Conservation (phyloP, 2,888 invertebrate species). For the Hybos culiciformis region DNA sequence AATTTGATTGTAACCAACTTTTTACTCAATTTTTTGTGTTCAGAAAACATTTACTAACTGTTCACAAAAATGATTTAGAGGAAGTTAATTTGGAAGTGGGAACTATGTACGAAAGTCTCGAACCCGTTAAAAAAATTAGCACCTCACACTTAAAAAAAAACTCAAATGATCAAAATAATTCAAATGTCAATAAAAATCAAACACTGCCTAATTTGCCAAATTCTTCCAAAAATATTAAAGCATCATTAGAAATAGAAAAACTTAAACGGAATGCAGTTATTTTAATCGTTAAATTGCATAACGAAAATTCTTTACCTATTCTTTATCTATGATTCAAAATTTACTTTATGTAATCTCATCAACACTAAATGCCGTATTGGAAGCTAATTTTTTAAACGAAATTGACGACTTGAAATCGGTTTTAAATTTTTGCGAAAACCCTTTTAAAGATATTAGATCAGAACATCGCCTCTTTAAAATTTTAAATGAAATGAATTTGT, state of each 20-base stretch:
- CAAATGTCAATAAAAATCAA: too few species aligned
- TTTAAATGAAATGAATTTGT: slow-evolving; percentile 9
- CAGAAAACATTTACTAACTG: slow-evolving; percentile 4
- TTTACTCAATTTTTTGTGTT: slow-evolving; percentile 8
- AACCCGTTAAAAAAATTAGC: too few species aligned
- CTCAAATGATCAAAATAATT: neutral
- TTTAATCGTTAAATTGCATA: slow-evolving; percentile 4
- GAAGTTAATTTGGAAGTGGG: neutral
- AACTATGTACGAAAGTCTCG: neutral
- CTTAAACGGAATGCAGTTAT: slow-evolving; percentile 4
- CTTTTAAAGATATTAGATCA: slow-evolving; percentile 11
- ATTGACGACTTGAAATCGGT: slow-evolving; percentile 5
- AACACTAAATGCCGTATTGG: neutral
- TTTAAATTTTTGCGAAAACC: slow-evolving; percentile 10
- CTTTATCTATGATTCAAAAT: too few species aligned
- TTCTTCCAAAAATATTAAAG: too few species aligned
- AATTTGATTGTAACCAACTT: slow-evolving; percentile 9
- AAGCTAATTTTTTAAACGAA: neutral
- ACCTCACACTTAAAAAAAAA: too few species aligned
- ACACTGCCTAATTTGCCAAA: neutral
- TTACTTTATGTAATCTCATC: slow-evolving; percentile 3
- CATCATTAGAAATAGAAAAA: too few species aligned
- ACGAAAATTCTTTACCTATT: too few species aligned
- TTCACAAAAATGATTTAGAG: slow-evolving; percentile 1
- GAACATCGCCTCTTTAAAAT: slow-evolving; percentile 10